phyloP scores from a whole-genome alignment of 2,113 vertebrate genomes.

The Datnioides undecimradiatus region DNA sequence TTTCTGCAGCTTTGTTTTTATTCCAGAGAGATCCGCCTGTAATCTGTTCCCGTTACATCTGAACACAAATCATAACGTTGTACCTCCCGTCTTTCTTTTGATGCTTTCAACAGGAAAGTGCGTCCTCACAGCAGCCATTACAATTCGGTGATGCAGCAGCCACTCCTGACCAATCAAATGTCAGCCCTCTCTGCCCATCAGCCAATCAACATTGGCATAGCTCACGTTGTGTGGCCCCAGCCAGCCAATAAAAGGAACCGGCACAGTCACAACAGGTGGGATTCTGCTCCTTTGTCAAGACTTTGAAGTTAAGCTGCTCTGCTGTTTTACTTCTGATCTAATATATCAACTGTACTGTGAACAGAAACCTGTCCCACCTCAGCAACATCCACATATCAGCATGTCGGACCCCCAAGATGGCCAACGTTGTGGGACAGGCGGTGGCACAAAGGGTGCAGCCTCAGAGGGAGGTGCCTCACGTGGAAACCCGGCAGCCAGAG shows the following conservation, averaged over 20 bases:
- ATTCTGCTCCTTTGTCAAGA: background rate
- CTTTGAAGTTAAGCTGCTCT: background rate
- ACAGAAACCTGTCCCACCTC: slow-evolving; percentile 85
- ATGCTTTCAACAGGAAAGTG: slow-evolving; percentile 86
- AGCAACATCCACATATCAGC: slow-evolving; percentile 87
- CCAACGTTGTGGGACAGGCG: slow-evolving; percentile 81
- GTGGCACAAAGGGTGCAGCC: slow-evolving; percentile 54
- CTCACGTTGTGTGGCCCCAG: slow-evolving; percentile 97
- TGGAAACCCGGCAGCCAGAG: slow-evolving; percentile 31
- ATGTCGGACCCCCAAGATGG: slow-evolving; percentile 90
- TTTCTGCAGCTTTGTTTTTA: background rate
- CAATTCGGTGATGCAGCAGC: slow-evolving; percentile 90
- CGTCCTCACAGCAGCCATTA: slow-evolving; percentile 90
- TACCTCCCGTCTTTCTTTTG: background rate
- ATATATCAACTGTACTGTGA: background rate
- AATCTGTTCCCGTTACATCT: background rate
- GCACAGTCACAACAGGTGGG: slow-evolving; percentile 92
- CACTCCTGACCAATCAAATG: slow-evolving; percentile 94
- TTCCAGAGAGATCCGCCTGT: background rate
- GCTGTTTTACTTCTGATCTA: background rate
- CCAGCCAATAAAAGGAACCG: slow-evolving; percentile 90
- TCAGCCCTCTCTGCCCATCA: slow-evolving; percentile 91
- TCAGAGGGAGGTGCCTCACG: slow-evolving; percentile 46
- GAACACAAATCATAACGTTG: background rate
- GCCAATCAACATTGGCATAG: slow-evolving; percentile 95